A percentile compares a stretch with the other conserved stretches of the same genome.
Conservation (phyloP, 1,140 invertebrate species). For the Rhopalosiphum padi region DNA sequence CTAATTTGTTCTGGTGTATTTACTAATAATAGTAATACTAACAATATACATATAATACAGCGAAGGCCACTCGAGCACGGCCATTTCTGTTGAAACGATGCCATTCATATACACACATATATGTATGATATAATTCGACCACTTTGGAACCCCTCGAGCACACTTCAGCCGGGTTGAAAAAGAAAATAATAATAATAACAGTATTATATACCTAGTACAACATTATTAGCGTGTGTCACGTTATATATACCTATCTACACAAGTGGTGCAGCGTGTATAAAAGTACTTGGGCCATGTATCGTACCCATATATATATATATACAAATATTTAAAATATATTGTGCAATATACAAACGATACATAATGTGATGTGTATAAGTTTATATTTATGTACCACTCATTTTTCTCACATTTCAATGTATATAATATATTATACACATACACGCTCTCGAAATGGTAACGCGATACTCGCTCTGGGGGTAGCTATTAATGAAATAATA, state of each 20-base stretch:
- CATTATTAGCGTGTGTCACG: slow-evolving; percentile 39
- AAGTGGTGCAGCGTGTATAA: background rate
- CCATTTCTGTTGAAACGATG: slow-evolving; percentile 24
- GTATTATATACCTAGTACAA: background rate
- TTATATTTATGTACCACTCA: background rate
- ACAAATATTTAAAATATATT: background rate
- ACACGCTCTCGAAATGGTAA: slow-evolving; percentile 34
- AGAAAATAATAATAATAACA: slow-evolving; percentile 29
- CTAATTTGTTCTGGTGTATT: background rate
- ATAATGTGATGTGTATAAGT: background rate
- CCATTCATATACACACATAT: background rate
- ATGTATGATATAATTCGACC: slow-evolving; percentile 34
- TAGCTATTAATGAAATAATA: slow-evolving; percentile 48
- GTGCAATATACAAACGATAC: background rate
- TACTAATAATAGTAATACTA: background rate
- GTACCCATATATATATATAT: background rate
- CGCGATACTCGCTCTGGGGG: background rate
- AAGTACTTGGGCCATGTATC: background rate
- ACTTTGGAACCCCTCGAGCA: slow-evolving; percentile 48
- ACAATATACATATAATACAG: background rate
- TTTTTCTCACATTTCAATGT: slow-evolving; percentile 47
- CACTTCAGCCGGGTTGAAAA: background rate
- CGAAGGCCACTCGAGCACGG: slow-evolving; percentile 34
- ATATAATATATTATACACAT: background rate
- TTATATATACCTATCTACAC: background rate